Percentiles rank a stretch among this genome's conserved stretches.
phyloP scores from a whole-genome alignment of 2,113 vertebrate species.

The Sclerurus mexicanus region DNA sequence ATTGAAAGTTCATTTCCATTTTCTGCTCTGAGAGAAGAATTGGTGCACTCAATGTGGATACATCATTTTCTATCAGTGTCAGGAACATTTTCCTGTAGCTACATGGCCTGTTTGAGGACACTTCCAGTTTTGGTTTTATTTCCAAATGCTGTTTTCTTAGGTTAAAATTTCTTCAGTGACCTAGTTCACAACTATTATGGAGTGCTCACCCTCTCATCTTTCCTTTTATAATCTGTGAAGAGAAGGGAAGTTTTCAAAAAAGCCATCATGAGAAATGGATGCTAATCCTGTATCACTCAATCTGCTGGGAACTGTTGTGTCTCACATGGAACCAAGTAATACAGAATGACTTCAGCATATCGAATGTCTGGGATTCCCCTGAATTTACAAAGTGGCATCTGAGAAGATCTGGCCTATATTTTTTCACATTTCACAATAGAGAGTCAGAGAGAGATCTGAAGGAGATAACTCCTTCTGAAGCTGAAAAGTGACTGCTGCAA shows the following conservation, averaged over 20 bases:
- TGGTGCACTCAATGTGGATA: neutral
- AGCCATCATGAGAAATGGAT: neutral
- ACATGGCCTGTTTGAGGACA: neutral
- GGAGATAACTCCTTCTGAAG: neutral
- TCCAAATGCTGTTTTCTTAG: neutral
- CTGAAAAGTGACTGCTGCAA: neutral
- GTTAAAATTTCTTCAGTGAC: neutral
- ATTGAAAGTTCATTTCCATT: neutral
- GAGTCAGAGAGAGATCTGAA: neutral
- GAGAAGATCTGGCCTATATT: neutral
- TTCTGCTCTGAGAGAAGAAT: neutral
- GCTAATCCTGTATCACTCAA: neutral
- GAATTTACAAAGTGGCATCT: neutral
- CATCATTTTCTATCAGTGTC: neutral
- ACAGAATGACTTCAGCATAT: neutral
- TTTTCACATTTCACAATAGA: neutral
- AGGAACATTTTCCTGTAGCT: neutral
- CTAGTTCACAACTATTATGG: neutral
- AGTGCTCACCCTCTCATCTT: neutral
- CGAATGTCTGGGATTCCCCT: neutral
- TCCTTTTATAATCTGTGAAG: conserved; percentile 41
- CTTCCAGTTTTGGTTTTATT: neutral
- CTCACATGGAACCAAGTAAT: neutral
- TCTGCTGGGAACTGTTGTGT: neutral
- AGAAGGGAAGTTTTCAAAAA: neutral